A percentile compares a stretch with the other conserved stretches of the same genome.
phyloP scores from a whole-genome alignment of 2,888 invertebrate genomes.

The Campoletis raptor region DNA sequence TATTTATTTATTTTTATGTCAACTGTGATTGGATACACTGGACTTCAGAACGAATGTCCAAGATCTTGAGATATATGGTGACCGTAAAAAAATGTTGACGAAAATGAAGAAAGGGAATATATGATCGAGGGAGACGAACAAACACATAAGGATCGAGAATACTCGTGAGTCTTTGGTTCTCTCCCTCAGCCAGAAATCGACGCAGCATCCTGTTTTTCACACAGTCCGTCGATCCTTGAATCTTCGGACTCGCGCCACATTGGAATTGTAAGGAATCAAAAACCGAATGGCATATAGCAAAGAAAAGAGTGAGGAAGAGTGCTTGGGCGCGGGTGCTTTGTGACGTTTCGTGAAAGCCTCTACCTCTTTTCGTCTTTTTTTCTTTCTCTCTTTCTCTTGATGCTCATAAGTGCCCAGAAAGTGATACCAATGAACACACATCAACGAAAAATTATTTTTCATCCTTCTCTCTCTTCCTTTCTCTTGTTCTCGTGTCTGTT shows the following conservation, averaged over 20 bases:
- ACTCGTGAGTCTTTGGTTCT: constrained; percentile 4
- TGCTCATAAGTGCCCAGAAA: constrained; percentile 46
- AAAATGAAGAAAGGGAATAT: constrained; percentile 29
- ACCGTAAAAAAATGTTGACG: constrained; percentile 2
- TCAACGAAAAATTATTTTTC: constrained; percentile 34
- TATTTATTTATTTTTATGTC: neutral
- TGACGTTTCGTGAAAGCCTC: constrained; percentile 75
- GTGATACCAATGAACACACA: constrained; percentile 62
- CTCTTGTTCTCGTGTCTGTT: constrained; percentile 54
- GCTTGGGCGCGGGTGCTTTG: constrained; percentile 76
- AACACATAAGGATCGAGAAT: constrained; percentile 58
- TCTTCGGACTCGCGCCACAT: constrained; percentile 66
- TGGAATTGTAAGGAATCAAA: constrained; percentile 80
- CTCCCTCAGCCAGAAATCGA: constrained; percentile 26
- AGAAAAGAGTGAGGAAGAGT: constrained; percentile 70
- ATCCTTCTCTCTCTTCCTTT: constrained; percentile 46
- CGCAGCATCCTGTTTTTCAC: constrained; percentile 73
- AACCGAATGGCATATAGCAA: constrained; percentile 80
- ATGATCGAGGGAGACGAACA: constrained; percentile 51
- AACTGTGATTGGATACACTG: constrained; percentile 45
- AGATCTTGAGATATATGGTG: constrained; percentile 36
- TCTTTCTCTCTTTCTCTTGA: constrained; percentile 52
- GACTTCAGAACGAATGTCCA: constrained; percentile 35
- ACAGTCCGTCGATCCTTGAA: constrained; percentile 60
- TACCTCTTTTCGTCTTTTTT: constrained; percentile 60